Percentiles rank a stretch among this genome's conserved stretches.
Evolutionary conservation across 2,797 vertebrate genomes (phyloP).

Genomic region (Gymnothorax reevesii): DNA sequence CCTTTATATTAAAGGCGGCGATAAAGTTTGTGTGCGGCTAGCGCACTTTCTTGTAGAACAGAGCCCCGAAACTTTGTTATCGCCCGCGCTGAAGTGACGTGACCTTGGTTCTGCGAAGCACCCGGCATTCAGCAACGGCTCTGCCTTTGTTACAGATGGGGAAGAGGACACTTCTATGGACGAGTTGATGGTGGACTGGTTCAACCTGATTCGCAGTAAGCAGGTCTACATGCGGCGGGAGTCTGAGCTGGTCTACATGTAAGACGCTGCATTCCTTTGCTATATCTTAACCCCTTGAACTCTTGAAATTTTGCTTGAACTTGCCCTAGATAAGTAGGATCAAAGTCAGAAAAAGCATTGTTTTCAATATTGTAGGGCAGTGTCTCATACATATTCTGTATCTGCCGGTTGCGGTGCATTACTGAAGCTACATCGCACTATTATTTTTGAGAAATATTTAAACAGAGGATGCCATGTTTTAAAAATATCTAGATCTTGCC

Average conservation of each 20-base stretch:
- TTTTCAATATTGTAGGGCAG: too few relatives aligned
- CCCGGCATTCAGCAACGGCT: background rate
- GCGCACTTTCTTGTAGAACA: background rate
- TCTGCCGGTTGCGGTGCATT: too few relatives aligned
- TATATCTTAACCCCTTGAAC: background rate
- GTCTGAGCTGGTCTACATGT: constrained; percentile 95
- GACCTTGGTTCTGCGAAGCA: background rate
- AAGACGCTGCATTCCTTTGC: constrained; percentile 52
- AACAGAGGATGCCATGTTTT: too few relatives aligned
- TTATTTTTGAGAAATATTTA: too few relatives aligned
- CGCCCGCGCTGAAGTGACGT: background rate
- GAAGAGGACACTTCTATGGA: constrained; percentile 78
- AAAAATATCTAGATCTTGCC: too few relatives aligned
- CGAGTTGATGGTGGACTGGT: constrained; percentile 92
- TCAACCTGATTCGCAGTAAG: constrained; percentile 91
- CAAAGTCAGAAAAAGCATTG: too few relatives aligned
- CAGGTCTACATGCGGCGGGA: constrained; percentile 88
- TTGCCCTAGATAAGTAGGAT: too few relatives aligned
- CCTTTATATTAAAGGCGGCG: background rate
- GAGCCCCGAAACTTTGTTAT: background rate
- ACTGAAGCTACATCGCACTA: too few relatives aligned
- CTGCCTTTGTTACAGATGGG: constrained; percentile 70
- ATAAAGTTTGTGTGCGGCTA: background rate
- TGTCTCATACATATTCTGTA: too few relatives aligned
- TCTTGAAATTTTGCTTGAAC: too few relatives aligned